Percentiles rank a stretch among this genome's conserved stretches.
These are phyloP conservation scores for Saguinus midas DNA, from an alignment of 2,113 vertebrate species.

Conservation along the genomic window DNA sequence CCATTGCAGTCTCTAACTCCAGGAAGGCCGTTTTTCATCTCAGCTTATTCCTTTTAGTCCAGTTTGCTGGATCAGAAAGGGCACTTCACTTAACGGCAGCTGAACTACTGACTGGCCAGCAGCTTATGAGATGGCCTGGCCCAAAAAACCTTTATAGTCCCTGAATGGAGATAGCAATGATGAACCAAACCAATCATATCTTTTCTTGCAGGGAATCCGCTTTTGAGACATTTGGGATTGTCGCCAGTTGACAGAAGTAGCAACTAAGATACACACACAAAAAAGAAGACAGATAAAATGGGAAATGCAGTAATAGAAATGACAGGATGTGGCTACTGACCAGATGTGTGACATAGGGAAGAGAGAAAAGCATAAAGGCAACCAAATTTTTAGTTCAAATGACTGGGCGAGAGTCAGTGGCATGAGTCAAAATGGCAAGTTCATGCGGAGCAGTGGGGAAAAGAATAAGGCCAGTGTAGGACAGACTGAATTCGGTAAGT, in stretches of 20 bases:
- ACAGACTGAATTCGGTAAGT: not conserved
- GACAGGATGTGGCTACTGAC: conserved; percentile 1
- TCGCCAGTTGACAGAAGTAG: not conserved
- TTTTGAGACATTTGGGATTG: not conserved
- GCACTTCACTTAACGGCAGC: not conserved
- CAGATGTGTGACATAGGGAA: not conserved
- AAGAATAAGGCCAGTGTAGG: not conserved
- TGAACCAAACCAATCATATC: not conserved
- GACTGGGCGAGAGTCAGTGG: not conserved
- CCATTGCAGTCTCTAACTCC: not conserved
- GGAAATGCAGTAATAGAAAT: conserved; percentile 25
- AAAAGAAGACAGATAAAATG: not conserved
- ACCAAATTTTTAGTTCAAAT: not conserved
- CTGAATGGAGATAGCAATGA: not conserved
- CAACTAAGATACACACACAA: not conserved
- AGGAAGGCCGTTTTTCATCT: not conserved
- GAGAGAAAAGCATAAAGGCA: not conserved
- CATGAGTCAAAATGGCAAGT: not conserved
- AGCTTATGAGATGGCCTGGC: not conserved
- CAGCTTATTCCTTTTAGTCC: not conserved
- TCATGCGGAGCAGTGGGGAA: not conserved
- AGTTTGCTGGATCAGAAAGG: not conserved
- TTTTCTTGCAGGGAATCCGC: not conserved
- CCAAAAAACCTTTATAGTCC: not conserved
- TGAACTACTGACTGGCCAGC: not conserved